These are phyloP conservation scores for Macrobrachium nipponense DNA, from an alignment of 1,140 invertebrate species.

Conservation along the genomic window DNA sequence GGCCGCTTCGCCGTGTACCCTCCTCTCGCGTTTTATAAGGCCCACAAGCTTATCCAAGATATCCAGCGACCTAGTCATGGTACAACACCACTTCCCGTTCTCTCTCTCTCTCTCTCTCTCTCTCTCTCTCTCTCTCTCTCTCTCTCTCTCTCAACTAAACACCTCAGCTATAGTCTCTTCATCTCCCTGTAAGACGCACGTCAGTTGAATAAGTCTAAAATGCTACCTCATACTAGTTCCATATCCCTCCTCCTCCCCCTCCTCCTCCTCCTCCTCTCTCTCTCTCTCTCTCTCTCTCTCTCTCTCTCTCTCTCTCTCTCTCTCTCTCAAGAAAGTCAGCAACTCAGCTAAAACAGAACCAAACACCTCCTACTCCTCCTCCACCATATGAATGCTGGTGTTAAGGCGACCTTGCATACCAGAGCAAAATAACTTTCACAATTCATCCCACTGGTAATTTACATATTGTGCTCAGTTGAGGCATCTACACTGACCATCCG, in stretches of 20 bases:
- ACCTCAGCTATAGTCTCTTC: too few species aligned
- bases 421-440: not conserved
- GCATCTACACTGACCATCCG: not conserved
- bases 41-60: not conserved
- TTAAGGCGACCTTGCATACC: not conserved
- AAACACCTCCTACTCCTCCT: not conserved
- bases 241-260: not conserved
- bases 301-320: not conserved
- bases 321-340: not conserved
- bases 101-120: constrained; percentile 1
- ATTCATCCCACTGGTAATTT: not conserved
- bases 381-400: not conserved
- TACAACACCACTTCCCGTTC: not conserved
- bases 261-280: constrained; percentile 11
- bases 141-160: not conserved
- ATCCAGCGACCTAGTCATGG: not conserved
- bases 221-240: not conserved
- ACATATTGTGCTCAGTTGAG: not conserved
- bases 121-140: constrained; percentile 12
- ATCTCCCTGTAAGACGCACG: too few species aligned
- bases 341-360: not conserved
- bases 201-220: not conserved
- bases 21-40: not conserved
- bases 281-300: constrained; percentile 32
- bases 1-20: not conserved